Conservation (phyloP, 2,888 invertebrate genomes). For the Bimastos eiseni region DNA sequence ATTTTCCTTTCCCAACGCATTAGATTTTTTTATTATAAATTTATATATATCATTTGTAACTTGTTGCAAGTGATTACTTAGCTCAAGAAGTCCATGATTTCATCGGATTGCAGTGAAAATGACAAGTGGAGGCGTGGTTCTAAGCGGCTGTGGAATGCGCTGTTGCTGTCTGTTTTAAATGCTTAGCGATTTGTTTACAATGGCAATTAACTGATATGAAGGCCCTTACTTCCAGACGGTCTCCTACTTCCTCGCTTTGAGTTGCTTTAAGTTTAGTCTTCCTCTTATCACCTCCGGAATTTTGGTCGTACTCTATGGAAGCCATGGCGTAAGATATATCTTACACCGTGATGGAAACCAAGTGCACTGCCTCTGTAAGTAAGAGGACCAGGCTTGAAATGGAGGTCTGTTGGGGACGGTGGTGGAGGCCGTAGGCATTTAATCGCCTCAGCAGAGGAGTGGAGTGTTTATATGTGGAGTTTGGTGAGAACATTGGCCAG, state of each 20-base stretch:
- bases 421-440: not conserved
- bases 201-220: not conserved
- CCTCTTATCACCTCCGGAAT: not conserved
- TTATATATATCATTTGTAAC: too few relatives aligned
- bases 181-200: not conserved
- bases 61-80: too few relatives aligned
- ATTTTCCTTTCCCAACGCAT: too few relatives aligned
- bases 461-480: not conserved
- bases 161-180: not conserved
- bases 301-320: too few relatives aligned
- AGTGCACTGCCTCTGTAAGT: not conserved
- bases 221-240: not conserved
- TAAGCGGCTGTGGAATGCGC: too few relatives aligned
- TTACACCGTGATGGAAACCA: not conserved
- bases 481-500: not conserved
- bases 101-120: not conserved
- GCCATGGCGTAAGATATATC: too few relatives aligned
- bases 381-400: not conserved
- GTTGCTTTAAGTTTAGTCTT: not conserved
- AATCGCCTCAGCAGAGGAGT: not conserved
- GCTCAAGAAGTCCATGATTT: too few relatives aligned
- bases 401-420: not conserved
- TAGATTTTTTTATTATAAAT: too few relatives aligned
- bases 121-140: not conserved
- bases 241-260: not conserved